Percentiles rank a stretch among this genome's conserved stretches.
Evolutionary conservation across 2,888 invertebrate genomes (phyloP).

Genomic region (Eudemis profundana): DNA sequence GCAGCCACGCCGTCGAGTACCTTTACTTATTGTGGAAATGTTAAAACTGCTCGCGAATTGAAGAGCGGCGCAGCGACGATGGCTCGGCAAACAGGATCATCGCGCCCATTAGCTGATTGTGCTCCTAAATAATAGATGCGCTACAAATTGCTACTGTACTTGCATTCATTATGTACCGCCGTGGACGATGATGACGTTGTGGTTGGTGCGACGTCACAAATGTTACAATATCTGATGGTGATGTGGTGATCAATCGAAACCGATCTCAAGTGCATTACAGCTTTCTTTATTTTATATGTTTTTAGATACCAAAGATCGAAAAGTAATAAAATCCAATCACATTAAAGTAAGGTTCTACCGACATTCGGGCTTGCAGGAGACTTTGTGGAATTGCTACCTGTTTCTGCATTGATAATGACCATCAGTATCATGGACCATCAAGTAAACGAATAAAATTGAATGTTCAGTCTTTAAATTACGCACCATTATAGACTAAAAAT

Average conservation of each 20-base stretch:
- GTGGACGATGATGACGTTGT: background rate
- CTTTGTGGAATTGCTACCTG: background rate
- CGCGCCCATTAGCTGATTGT: slow-evolving; percentile 73
- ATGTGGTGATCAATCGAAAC: background rate
- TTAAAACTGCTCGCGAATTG: slow-evolving; percentile 40
- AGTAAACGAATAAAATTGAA: background rate
- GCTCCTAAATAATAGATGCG: slow-evolving; percentile 36
- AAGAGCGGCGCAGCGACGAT: slow-evolving; percentile 54
- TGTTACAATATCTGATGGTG: background rate
- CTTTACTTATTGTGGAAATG: slow-evolving; percentile 32
- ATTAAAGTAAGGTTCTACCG: background rate
- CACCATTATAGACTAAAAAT: no score
- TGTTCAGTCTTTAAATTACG: no score
- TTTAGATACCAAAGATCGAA: background rate
- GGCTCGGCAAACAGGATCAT: slow-evolving; percentile 69
- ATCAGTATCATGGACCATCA: background rate
- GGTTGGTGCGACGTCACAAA: background rate
- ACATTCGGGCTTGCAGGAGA: background rate
- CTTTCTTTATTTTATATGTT: no score
- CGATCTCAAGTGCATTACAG: no score
- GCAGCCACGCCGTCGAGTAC: slow-evolving; percentile 1
- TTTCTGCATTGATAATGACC: background rate
- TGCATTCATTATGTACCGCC: slow-evolving; percentile 24
- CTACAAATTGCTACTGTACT: slow-evolving; percentile 12
- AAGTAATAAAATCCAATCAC: background rate